Base-by-base conservation (phyloP, 2,888 invertebrate species). In the Parnassius mnemosyne region DNA sequence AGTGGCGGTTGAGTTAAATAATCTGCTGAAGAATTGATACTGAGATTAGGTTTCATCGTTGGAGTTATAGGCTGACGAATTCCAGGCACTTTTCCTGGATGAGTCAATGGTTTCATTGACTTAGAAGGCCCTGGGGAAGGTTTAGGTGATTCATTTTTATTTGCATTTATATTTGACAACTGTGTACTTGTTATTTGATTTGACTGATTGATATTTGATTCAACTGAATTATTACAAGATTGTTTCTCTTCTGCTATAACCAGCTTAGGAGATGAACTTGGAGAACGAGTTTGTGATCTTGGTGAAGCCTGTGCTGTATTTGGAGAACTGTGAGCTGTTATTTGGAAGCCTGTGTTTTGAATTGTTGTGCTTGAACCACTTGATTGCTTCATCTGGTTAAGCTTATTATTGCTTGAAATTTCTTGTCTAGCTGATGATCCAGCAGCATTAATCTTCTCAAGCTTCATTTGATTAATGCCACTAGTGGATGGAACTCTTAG, bases 211-310 rank as follows among this genome's bases (percentile, higher is more conserved):
- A 83, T 70, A 69, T 73, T 84, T 60, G 77, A 77, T 61, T 92
- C 92, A 57, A 76, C 66, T 47, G 72, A 64, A 65, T 73, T 68
- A 69, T 68, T 81, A 65, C 71, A 77, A 16, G 78, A 73, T 74
- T 91, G 91, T 71, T 91, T 92, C 58, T 91, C 91, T 74, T 92
- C 92, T 61, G 92, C 92, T 70, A 92, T 92, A 1, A 92, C 88
- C 66, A 92, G 76, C 70, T 92, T 92, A 46, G 92, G 92, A 46
- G 92, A 92, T 47, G 90, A 91, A 70, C 92, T 92, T 34, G 92
- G 92, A 20, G 92, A 92, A n/a, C 92, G 83, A 49, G 87, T 89
- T 73, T 89, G 91, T 42, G 85, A 78, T 66, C 89, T 83, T 60
- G 91, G 89, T 58, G 88, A 88, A 53, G 87, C 84, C 60, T 85